Evolutionary conservation across 2,113 vertebrate species (phyloP).

Genomic region (Leucopsar rothschildi): DNA sequence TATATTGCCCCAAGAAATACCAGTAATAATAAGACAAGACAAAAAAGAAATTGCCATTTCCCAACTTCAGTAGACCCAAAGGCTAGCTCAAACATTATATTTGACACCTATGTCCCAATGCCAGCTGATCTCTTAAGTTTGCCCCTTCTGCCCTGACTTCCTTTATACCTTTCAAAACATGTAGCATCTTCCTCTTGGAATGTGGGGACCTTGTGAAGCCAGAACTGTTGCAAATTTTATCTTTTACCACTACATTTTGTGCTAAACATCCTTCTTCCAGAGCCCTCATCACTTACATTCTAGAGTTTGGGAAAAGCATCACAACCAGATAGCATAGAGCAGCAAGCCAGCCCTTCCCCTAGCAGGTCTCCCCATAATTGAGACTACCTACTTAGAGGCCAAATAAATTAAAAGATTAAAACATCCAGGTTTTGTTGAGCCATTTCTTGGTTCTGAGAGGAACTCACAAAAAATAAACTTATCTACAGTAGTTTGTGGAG

Average conservation of each 20-base stretch:
- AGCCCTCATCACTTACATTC: background rate
- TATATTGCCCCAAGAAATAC: background rate
- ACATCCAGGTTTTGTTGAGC: background rate
- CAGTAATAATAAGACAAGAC: background rate
- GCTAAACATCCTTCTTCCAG: background rate
- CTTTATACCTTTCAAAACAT: background rate
- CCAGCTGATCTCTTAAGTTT: background rate
- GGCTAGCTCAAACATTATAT: background rate
- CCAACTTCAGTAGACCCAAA: background rate
- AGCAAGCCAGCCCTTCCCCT: background rate
- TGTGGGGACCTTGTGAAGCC: background rate
- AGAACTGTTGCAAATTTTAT: background rate
- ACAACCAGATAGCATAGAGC: background rate
- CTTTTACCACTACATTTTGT: background rate
- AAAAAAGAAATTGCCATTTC: background rate
- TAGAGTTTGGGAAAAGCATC: background rate
- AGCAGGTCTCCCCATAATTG: background rate
- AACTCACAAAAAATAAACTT: background rate
- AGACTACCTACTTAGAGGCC: background rate
- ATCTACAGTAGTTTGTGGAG: background rate
- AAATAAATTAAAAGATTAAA: background rate
- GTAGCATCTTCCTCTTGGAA: background rate
- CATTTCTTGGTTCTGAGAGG: background rate
- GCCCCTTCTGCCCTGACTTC: background rate
- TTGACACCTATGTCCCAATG: background rate